phyloP scores from a whole-genome alignment of 2,888 invertebrate genomes.

The Drosophila siamana region DNA sequence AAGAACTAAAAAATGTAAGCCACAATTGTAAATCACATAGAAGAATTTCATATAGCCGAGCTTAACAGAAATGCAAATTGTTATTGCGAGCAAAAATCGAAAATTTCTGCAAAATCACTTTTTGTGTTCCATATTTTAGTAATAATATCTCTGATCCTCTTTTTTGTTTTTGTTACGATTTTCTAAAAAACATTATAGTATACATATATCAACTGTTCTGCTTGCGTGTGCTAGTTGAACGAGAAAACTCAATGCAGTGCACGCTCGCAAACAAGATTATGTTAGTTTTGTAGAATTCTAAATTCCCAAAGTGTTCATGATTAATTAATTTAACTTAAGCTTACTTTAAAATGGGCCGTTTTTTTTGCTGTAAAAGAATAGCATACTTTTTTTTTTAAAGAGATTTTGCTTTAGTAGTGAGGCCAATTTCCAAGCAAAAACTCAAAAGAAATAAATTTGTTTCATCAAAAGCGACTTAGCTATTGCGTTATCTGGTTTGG shows the following conservation, averaged over 20 bases:
- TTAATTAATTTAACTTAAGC: neutral
- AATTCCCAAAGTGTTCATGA: constrained; percentile 6
- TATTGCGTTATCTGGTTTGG: constrained; percentile 13
- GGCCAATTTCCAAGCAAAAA: neutral
- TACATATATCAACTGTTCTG: neutral
- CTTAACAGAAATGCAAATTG: constrained; percentile 6
- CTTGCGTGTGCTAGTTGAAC: constrained; percentile 1
- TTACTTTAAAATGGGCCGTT: neutral
- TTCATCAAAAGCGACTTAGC: constrained; percentile 16
- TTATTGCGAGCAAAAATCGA: neutral
- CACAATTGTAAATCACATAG: constrained; percentile 75
- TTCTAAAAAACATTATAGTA: neutral
- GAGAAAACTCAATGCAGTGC: constrained; percentile 1
- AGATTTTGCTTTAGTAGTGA: neutral
- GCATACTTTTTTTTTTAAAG: neutral
- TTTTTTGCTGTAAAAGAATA: neutral
- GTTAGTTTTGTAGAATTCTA: neutral
- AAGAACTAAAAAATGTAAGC: constrained; percentile 54
- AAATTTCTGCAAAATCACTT: neutral
- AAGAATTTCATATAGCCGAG: constrained; percentile 41
- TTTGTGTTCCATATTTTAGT: neutral
- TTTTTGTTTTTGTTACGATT: neutral
- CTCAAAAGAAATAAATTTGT: constrained; percentile 9
- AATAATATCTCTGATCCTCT: neutral
- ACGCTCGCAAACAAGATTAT: constrained; percentile 8